Base-by-base conservation (phyloP, 2,797 vertebrate genomes). In the Lerista edwardsae region DNA sequence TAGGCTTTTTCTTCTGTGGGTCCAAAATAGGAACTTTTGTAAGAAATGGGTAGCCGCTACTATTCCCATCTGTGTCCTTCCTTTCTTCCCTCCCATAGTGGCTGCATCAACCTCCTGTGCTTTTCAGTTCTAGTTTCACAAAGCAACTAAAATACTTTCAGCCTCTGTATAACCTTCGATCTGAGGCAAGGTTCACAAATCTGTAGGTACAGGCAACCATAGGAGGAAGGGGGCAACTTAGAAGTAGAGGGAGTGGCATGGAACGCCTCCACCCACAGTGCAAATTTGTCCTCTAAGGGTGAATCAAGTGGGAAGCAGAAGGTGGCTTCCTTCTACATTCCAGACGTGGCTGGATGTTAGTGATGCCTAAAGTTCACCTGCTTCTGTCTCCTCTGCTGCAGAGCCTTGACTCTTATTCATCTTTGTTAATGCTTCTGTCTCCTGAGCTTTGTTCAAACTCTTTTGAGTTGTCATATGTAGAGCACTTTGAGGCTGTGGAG, bases 1-100 rank as follows among this genome's bases (percentile, higher is more conserved):
- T 85, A 10, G 1, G 82, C 71, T 80, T 77, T 64, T 31, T 69
- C 44, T n/a, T 44, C 21, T 44, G 41, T 44, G n/a, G 36, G 29
- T 73, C 91, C 68, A 51, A 27, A 47, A 17, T 85, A 61, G n/a
- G n/a, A n/a, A n/a, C n/a, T 75, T 85, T 75, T 80, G 39, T 89
- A 4, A 86, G 74, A 31, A 51, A 75, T 36, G 3, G 47, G 4
- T 79, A 74, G n/a, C 19, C 36, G 69, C 14, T 67, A 61, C 61
- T 79, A 3, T 19, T n/a, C 55, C 3, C 25, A 34, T 47, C 25
- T 11, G 21, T 65, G 3, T 21, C 19, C 25, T 34, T 79, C 34
- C 14, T 59, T 55, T 73, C 62, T 73, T 59, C 57, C 62, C 62
- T 31, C 55, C 34, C 19, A 23, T 34, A 44, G 73, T 83, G 72